Conservation (phyloP, 1,140 invertebrate genomes). For the Cheumatopsyche charites region DNA sequence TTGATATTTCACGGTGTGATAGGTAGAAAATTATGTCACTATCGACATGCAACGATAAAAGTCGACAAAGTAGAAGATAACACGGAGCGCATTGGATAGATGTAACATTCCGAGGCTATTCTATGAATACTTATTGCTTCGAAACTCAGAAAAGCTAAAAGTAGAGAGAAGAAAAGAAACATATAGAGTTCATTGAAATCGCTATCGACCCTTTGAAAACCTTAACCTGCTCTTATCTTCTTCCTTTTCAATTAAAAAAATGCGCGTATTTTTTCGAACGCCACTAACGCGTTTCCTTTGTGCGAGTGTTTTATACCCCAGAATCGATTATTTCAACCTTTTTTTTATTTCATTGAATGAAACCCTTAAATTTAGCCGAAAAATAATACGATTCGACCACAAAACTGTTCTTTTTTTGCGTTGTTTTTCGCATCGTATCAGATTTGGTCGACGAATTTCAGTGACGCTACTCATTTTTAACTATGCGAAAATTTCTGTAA, state of each 20-base stretch:
- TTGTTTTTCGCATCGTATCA: slow-evolving; percentile 7
- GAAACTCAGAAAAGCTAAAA: neutral
- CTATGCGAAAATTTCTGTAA: neutral
- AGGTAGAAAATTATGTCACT: slow-evolving; percentile 8
- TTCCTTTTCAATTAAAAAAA: slow-evolving; percentile 18
- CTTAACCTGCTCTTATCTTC: slow-evolving; percentile 8
- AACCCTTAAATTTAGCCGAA: too few species aligned
- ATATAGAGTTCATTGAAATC: slow-evolving; percentile 7
- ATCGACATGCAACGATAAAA: slow-evolving; percentile 14
- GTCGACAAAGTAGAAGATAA: neutral
- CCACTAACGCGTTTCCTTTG: neutral
- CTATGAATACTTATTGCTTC: slow-evolving; percentile 1
- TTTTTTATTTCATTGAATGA: too few species aligned
- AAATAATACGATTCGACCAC: too few species aligned
- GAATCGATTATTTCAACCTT: too few species aligned
- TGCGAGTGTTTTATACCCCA: too few species aligned
- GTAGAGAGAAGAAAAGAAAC: neutral
- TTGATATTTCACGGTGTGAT: slow-evolving; percentile 19
- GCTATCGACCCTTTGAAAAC: neutral
- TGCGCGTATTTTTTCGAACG: slow-evolving; percentile 6
- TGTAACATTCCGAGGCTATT: neutral
- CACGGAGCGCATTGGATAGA: slow-evolving; percentile 8
- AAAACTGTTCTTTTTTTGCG: neutral
- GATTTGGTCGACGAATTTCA: slow-evolving; percentile 13
- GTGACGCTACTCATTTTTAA: neutral